phyloP scores from a whole-genome alignment of 1,140 invertebrate genomes.

The Hermetia illucens region DNA sequence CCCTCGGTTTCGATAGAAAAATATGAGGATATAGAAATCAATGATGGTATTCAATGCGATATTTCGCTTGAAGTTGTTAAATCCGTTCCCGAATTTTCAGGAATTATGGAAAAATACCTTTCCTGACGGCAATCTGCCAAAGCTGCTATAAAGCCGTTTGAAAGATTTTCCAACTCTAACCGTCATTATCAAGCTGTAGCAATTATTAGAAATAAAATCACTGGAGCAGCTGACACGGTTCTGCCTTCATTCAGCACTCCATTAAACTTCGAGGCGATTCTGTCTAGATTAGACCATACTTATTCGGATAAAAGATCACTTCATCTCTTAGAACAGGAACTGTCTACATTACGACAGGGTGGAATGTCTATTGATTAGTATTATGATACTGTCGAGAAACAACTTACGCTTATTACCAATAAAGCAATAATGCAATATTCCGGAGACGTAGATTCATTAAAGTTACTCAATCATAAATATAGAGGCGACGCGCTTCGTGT shows the following conservation, averaged over 20 bases:
- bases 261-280: conserved; percentile 3
- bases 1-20: too few relatives aligned
- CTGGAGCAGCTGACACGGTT: background rate
- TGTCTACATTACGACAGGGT: background rate
- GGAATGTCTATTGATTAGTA: background rate
- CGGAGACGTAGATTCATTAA: background rate
- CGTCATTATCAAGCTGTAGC: background rate
- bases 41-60: background rate
- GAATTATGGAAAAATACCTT: background rate
- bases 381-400: conserved; percentile 1
- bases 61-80: background rate
- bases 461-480: background rate
- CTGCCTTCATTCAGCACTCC: conserved; percentile 1
- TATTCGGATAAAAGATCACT: conserved; percentile 3
- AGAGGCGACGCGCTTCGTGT: background rate
- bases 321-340: conserved; percentile 1
- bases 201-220: background rate
- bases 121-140: background rate
- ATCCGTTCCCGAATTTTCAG: background rate
- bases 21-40: too few relatives aligned
- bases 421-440: conserved; percentile 1
- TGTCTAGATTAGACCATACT: conserved; percentile 2
- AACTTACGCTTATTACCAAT: background rate
- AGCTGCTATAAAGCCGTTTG: too few relatives aligned
- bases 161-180: too few relatives aligned